These are phyloP conservation scores for Diaprepes abbreviatus DNA, from an alignment of 2,888 invertebrate species.

Conservation along the genomic window DNA sequence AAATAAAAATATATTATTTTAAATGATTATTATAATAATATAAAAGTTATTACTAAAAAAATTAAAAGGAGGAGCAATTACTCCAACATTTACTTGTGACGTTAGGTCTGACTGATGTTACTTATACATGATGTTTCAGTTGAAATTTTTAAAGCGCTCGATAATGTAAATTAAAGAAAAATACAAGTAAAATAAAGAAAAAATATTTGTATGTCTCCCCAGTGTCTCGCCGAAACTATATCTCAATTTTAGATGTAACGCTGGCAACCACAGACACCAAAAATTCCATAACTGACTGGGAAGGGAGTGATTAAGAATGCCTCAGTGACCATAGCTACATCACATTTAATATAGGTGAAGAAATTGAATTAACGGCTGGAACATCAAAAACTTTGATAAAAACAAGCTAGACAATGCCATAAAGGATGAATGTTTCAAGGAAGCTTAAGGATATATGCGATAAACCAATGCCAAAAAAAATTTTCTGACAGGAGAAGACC, in stretches of 20 bases:
- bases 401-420: neutral
- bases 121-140: too few relatives aligned
- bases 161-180: too few relatives aligned
- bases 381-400: constrained; percentile 27
- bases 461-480: constrained; percentile 31
- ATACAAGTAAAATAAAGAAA: too few relatives aligned
- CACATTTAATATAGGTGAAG: neutral
- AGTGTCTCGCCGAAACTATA: neutral
- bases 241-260: constrained; percentile 37
- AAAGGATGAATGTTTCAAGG: neutral
- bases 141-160: too few relatives aligned
- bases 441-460: constrained; percentile 29
- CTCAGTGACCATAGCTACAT: constrained; percentile 44
- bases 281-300: constrained; percentile 16
- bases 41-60: too few relatives aligned
- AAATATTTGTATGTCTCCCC: too few relatives aligned
- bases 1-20: too few relatives aligned
- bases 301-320: constrained; percentile 30
- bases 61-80: too few relatives aligned
- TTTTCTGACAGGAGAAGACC: too few relatives aligned
- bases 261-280: neutral
- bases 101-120: too few relatives aligned
- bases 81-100: too few relatives aligned
- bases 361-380: constrained; percentile 8
- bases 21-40: too few relatives aligned